A percentile compares a stretch with the other conserved stretches of the same genome.
These are phyloP conservation scores for Emydura subglobosa DNA, from an alignment of 2,113 vertebrate genomes.

Conservation along the genomic window DNA sequence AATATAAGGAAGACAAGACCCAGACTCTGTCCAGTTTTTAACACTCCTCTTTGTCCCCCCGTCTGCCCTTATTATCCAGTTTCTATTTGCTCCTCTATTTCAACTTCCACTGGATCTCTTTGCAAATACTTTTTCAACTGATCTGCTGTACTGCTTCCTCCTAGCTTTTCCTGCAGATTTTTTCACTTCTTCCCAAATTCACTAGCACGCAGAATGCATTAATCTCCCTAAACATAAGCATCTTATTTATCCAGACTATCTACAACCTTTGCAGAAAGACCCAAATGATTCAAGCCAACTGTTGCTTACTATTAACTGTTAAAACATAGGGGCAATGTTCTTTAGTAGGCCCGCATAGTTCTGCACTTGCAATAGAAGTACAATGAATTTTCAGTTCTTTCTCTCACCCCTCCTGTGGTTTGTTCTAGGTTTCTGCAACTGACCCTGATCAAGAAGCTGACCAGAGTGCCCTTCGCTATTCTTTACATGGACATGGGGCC, in stretches of 20 bases:
- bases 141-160: neutral
- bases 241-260: slow-evolving; percentile 9
- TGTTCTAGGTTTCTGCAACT: slow-evolving; percentile 85
- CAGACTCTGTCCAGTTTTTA: neutral
- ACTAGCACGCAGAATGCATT: neutral
- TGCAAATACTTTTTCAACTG: neutral
- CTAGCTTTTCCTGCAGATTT: neutral
- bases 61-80: neutral
- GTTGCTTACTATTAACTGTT: neutral
- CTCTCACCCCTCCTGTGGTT: neutral
- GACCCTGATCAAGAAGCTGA: slow-evolving; percentile 89
- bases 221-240: accelerated
- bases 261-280: neutral
- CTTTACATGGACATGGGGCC: slow-evolving; percentile 88
- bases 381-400: neutral
- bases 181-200: neutral
- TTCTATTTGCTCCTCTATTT: neutral
- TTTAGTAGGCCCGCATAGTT: neutral
- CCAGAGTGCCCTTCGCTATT: slow-evolving; percentile 85
- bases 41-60: neutral
- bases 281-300: neutral
- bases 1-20: neutral
- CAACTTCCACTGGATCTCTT: neutral
- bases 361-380: neutral
- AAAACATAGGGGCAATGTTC: neutral